Conservation (phyloP, 2,888 invertebrate genomes). For the Theretra japonica region DNA sequence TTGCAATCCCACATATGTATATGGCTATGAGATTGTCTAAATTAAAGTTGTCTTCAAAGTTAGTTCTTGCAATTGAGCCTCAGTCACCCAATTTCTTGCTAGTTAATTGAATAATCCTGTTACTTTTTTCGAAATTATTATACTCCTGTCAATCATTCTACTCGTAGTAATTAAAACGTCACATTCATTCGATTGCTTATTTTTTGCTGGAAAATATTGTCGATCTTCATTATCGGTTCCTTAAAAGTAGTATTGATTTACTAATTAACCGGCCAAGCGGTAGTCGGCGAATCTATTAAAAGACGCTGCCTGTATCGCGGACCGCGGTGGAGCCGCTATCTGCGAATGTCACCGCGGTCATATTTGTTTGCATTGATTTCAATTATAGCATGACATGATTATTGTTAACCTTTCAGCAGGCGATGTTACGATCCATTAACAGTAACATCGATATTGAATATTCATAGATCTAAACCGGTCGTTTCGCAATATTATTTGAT, state of each 20-base stretch:
- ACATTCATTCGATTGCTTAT: background rate
- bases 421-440: background rate
- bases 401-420: conserved; percentile 34
- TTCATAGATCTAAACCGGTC: background rate
- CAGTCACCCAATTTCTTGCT: background rate
- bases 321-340: conserved; percentile 23
- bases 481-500: conserved; percentile 2
- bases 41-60: background rate
- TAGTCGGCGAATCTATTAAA: background rate
- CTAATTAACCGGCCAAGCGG: background rate
- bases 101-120: no score
- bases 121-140: no score
- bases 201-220: background rate
- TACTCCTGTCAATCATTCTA: no score
- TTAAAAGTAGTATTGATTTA: background rate
- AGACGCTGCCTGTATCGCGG: background rate
- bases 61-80: background rate
- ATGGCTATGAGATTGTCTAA: background rate
- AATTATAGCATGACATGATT: conserved; percentile 44
- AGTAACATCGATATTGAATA: conserved; percentile 13
- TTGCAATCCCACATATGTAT: background rate
- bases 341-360: background rate
- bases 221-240: background rate
- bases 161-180: no score
- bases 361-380: conserved; percentile 28